These are phyloP conservation scores for Tokudaia tokunoshimensis DNA, from an alignment of 2,797 vertebrate genomes.

Conservation along the genomic window DNA sequence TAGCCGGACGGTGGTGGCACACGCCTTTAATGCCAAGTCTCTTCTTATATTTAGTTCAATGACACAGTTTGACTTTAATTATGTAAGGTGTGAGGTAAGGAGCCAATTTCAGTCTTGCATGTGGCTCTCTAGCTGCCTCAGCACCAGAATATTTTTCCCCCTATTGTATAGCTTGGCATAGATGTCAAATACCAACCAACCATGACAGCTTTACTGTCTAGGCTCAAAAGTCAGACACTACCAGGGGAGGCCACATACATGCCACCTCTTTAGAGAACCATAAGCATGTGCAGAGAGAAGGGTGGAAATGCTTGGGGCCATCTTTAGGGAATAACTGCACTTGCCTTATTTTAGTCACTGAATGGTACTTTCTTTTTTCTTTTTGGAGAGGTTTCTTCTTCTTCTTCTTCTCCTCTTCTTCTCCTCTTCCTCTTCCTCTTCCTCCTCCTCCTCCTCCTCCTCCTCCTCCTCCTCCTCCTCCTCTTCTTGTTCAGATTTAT, in stretches of 20 bases:
- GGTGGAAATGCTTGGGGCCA: background rate
- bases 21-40: background rate
- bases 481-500: too few species aligned
- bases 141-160: background rate
- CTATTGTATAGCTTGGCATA: background rate
- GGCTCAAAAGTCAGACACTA: background rate
- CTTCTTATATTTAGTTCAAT: background rate
- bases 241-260: background rate
- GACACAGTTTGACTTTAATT: slow-evolving; percentile 28
- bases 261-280: background rate
- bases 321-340: background rate
- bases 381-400: too few species aligned
- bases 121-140: background rate
- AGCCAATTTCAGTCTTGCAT: background rate
- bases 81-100: background rate
- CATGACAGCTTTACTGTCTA: background rate
- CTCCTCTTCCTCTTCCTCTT: too few species aligned
- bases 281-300: background rate
- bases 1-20: too few species aligned
- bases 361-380: background rate
- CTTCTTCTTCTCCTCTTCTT: too few species aligned
- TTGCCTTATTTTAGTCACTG: background rate
- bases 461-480: too few species aligned
- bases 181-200: background rate
- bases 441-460: too few species aligned